A percentile compares a stretch with the other conserved stretches of the same genome.
phyloP scores from a whole-genome alignment of 2,888 invertebrate genomes.

The Ypsolopha scabrella region DNA sequence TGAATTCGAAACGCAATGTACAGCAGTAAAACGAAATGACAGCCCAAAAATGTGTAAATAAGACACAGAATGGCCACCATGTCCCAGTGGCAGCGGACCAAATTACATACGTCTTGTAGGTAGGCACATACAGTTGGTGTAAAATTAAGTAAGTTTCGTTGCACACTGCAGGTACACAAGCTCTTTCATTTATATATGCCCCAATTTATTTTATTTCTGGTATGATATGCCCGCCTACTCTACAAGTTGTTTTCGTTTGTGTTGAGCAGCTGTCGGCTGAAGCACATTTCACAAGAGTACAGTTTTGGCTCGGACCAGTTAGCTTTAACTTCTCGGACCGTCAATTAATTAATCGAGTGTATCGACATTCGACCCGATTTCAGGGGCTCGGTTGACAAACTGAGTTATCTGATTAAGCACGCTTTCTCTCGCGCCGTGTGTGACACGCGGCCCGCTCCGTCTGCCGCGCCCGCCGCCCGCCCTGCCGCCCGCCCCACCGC shows the following conservation, averaged over 20 bases:
- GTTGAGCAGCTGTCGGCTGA: background rate
- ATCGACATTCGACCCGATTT: constrained; percentile 69
- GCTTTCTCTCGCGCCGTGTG: constrained; percentile 60
- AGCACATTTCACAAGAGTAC: constrained; percentile 44
- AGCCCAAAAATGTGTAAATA: background rate
- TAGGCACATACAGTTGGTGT: background rate
- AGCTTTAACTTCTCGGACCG: constrained; percentile 56
- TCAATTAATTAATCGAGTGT: constrained; percentile 69
- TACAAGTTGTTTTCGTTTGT: background rate
- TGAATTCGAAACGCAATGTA: background rate
- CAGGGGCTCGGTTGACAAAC: constrained; percentile 69
- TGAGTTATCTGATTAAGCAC: constrained; percentile 69
- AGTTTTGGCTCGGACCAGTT: constrained; percentile 55
- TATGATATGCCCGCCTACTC: background rate
- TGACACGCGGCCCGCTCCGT: constrained; percentile 9
- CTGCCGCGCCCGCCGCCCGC: background rate
- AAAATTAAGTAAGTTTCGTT: background rate
- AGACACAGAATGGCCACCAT: background rate
- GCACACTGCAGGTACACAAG: background rate
- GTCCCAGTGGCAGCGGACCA: background rate
- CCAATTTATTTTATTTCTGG: background rate
- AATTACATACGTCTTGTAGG: background rate
- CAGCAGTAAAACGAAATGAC: constrained; percentile 1
- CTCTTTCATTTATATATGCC: background rate
- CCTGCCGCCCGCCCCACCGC: background rate